A percentile compares a stretch with the other conserved stretches of the same genome.
phyloP scores from a whole-genome alignment of 2,888 invertebrate species.

The Orthonychiurus folsomi region DNA sequence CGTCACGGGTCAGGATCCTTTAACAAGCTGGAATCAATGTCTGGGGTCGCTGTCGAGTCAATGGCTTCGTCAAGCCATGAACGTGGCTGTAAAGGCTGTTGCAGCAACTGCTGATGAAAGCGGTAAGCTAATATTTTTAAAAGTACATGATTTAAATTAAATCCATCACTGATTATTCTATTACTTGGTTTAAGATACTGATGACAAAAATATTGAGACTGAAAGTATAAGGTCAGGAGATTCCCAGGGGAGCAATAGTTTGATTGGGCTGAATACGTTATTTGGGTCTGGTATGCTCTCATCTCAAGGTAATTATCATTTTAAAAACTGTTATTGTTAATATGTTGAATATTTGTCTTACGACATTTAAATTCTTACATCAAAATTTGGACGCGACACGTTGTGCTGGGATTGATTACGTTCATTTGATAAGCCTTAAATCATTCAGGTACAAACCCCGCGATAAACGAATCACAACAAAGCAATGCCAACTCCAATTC shows the following conservation, averaged over 20 bases:
- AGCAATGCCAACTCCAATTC: too few species aligned
- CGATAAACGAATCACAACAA: too few species aligned
- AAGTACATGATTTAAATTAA: too few species aligned
- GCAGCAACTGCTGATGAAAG: slow-evolving; percentile 17
- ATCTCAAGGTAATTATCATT: not conserved
- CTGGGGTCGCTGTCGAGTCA: slow-evolving; percentile 39
- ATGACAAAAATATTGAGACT: slow-evolving; percentile 18
- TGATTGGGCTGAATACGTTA: slow-evolving; percentile 57
- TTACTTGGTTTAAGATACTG: not conserved
- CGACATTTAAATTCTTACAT: too few species aligned
- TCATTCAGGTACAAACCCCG: not conserved
- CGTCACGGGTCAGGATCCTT: too few species aligned
- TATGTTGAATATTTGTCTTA: too few species aligned
- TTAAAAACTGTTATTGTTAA: not conserved
- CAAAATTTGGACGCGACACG: too few species aligned
- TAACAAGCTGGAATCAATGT: too few species aligned
- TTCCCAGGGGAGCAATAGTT: slow-evolving; percentile 45
- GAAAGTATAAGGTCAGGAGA: slow-evolving; percentile 36
- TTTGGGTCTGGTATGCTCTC: slow-evolving; percentile 46
- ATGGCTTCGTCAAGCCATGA: slow-evolving; percentile 40
- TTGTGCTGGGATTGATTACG: too few species aligned
- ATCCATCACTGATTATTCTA: too few species aligned
- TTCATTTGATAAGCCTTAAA: too few species aligned
- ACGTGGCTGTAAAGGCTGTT: slow-evolving; percentile 35
- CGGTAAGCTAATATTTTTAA: too few species aligned